Percentiles rank a stretch among this genome's conserved stretches.
phyloP scores from a whole-genome alignment of 1,140 invertebrate genomes.

The Aphaenogaster rudis region DNA sequence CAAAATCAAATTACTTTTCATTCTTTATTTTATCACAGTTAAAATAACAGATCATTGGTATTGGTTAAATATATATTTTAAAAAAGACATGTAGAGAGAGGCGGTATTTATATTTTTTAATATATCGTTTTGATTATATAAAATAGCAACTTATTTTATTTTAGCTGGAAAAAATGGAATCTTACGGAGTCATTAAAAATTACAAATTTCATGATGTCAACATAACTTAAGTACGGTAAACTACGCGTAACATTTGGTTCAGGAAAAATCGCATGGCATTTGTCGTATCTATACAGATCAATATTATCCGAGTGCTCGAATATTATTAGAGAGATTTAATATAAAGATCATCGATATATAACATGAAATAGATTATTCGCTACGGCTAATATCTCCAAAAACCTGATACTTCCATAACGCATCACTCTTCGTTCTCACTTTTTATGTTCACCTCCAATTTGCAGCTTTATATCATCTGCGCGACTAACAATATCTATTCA shows the following conservation, averaged over 20 bases:
- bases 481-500: neutral
- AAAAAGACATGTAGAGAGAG: neutral
- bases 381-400: conserved; percentile 47
- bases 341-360: conserved; percentile 44
- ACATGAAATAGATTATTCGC: conserved; percentile 34
- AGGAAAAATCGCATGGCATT: conserved; percentile 25
- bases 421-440: conserved; percentile 14
- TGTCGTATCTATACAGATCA: conserved; percentile 25
- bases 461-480: conserved; percentile 11
- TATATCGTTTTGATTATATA: neutral
- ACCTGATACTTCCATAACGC: conserved; percentile 6
- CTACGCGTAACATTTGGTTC: conserved; percentile 33
- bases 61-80: neutral
- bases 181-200: neutral
- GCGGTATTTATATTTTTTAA: neutral
- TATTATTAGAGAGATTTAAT: conserved; percentile 39
- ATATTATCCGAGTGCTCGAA: neutral
- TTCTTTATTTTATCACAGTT: conserved; percentile 51
- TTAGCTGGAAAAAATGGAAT: neutral
- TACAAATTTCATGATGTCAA: conserved; percentile 11
- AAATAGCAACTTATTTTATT: conserved; percentile 30
- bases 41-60: conserved; percentile 33
- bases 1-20: neutral
- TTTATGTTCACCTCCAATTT: conserved; percentile 21
- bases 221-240: neutral